Conservation (phyloP, 2,797 vertebrate genomes). For the Lepilemur septentrionalis region DNA sequence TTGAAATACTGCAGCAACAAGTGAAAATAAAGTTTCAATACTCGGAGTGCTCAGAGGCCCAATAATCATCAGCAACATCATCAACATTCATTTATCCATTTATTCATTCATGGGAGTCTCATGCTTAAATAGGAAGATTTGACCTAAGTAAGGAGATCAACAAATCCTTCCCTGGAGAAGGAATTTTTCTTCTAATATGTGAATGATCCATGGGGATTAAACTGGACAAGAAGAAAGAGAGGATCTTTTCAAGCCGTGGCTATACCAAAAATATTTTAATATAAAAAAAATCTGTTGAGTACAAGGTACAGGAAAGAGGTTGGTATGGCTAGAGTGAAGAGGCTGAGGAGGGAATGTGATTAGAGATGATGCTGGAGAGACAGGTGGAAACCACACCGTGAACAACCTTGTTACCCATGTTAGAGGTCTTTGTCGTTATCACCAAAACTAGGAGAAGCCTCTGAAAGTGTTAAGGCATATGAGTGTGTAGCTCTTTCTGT, state of each 20-base stretch:
- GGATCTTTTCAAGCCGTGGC: neutral
- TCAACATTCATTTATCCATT: neutral
- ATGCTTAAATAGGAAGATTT: neutral
- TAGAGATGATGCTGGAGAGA: neutral
- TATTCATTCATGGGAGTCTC: neutral
- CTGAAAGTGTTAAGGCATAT: neutral
- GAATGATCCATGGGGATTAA: neutral
- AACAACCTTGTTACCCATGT: neutral
- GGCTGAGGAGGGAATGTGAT: accelerated
- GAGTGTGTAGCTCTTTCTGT: neutral
- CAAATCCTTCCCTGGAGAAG: neutral
- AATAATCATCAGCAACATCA: neutral
- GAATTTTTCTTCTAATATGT: neutral
- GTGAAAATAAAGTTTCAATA: constrained; percentile 31
- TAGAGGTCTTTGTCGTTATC: neutral
- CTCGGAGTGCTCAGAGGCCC: neutral
- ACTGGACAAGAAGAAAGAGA: neutral
- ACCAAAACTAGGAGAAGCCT: neutral
- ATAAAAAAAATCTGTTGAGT: neutral
- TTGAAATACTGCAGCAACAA: constrained; percentile 28
- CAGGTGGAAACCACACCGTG: neutral
- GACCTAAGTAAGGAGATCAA: neutral
- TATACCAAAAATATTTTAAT: neutral
- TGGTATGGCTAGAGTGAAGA: neutral
- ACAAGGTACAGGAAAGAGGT: neutral